These are phyloP conservation scores for Mormyrops attenuatus DNA, from an alignment of 2,797 vertebrate species.

Conservation along the genomic window DNA sequence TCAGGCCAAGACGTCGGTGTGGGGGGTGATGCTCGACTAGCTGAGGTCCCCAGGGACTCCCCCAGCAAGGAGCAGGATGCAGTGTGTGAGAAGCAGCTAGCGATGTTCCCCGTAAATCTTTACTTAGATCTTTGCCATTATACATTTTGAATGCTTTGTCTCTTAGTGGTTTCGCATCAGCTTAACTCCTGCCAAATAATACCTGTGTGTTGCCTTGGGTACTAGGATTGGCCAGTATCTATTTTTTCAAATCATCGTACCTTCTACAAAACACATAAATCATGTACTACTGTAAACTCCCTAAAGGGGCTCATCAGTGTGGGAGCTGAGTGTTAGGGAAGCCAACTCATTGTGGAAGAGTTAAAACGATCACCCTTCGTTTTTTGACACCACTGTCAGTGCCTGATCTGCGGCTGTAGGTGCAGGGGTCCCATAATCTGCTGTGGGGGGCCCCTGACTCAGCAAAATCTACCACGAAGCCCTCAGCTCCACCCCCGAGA, in stretches of 20 bases:
- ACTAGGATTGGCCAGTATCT: not conserved
- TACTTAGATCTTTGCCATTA: not conserved
- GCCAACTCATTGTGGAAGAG: too few relatives aligned
- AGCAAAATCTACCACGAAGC: not conserved
- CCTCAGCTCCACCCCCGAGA: not conserved
- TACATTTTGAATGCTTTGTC: not conserved
- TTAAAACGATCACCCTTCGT: too few relatives aligned
- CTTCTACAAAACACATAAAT: not conserved
- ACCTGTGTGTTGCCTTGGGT: not conserved
- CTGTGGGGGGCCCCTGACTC: not conserved
- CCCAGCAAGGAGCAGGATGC: not conserved
- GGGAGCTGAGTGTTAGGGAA: too few relatives aligned
- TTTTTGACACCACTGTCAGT: too few relatives aligned
- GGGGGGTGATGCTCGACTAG: not conserved
- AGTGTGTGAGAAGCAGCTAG: not conserved
- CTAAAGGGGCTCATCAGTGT: too few relatives aligned
- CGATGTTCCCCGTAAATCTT: not conserved
- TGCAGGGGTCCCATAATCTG: not conserved
- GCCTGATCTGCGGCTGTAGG: not conserved
- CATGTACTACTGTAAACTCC: too few relatives aligned
- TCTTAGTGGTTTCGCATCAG: not conserved
- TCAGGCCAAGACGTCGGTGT: not conserved
- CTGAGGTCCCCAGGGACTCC: not conserved
- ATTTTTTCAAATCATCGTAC: not conserved
- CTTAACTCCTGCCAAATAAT: not conserved